Base-by-base conservation (phyloP, 2,888 invertebrate genomes). In the Eremobia ochroleuca region DNA sequence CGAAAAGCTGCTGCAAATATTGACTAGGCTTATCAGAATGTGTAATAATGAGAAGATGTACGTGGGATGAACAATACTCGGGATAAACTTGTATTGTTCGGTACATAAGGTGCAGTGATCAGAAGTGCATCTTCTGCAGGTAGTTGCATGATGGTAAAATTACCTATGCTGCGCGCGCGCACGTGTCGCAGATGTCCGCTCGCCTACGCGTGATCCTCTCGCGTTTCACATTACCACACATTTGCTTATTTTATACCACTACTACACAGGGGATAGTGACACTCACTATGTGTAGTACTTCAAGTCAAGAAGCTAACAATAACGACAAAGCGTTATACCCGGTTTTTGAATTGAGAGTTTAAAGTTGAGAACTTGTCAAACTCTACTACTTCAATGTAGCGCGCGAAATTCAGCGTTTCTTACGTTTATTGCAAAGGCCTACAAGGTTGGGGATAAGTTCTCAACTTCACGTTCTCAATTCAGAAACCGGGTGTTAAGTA, bases 121-220 rank as follows among this genome's bases (percentile, higher is more conserved):
- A 46, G 25, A 15, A 72, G 62, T 65, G 37, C 21, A 31, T 66
- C 18, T 75, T 58, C 69, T 79, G 66, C 21, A 64, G 34, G 28
- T 21, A 46, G 31, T 28, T 70, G 25, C 8, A 0, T n/a, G 15
- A 25, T 59, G 37, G 31, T n/a, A 31, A 28, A 46, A 69, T 40
- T 68, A 70, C 1, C 11, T 25, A 6, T 49, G 25, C 34, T 64
- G 77, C 64, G 49, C 73, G 18, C 5, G 46, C 62, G 74, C 85
- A 85, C 73, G 80, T 80, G 80, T 46, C 64, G 18, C 55, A 72
- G 66, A 67, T 67, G 55, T 76, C 73, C 34, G 31, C 37, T 59
- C 55, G 55, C 25, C n/a, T 28, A 49, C 49, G 67, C 73, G 68
- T 77, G 68, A 62, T 58, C 18, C 65, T 37, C 52, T 69, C 37